A percentile compares a stretch with the other conserved stretches of the same genome.
These are phyloP conservation scores for Cheilosia vulpina DNA, from an alignment of 2,888 invertebrate genomes.

Conservation along the genomic window DNA sequence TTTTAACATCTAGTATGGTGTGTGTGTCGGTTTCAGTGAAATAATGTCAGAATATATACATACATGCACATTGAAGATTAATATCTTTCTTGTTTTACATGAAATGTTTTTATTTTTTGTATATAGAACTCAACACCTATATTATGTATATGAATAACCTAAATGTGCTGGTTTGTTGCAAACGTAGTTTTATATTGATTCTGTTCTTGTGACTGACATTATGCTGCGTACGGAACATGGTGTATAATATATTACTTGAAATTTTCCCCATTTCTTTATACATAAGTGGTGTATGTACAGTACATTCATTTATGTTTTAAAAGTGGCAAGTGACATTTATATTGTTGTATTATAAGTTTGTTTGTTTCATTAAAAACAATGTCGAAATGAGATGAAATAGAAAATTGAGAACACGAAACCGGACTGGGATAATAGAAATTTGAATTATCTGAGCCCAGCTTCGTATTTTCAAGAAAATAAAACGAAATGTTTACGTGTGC, in stretches of 20 bases:
- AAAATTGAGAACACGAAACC: neutral
- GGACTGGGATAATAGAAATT: neutral
- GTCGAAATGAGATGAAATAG: slow-evolving; percentile 9
- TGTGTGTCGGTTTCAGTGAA: slow-evolving; percentile 30
- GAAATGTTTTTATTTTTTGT: slow-evolving; percentile 8
- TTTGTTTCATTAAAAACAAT: slow-evolving; percentile 5
- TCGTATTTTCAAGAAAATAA: neutral
- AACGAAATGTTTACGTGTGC: neutral
- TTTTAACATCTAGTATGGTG: slow-evolving; percentile 21
- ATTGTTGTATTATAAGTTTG: neutral
- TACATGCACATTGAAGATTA: slow-evolving; percentile 59
- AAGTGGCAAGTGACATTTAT: slow-evolving; percentile 44
- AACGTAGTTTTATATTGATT: neutral
- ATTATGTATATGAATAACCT: slow-evolving; percentile 31
- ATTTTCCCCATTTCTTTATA: slow-evolving; percentile 43
- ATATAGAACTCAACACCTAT: slow-evolving; percentile 25
- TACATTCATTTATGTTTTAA: slow-evolving; percentile 45
- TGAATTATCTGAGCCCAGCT: neutral
- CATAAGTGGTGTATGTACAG: slow-evolving; percentile 67
- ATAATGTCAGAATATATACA: slow-evolving; percentile 45
- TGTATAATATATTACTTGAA: slow-evolving; percentile 15
- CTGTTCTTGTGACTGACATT: neutral
- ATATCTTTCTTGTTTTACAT: slow-evolving; percentile 13
- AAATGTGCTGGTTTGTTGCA: slow-evolving; percentile 11
- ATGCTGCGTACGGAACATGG: slow-evolving; percentile 25